These are phyloP conservation scores for Spodoptera frugiperda DNA, from an alignment of 1,140 invertebrate species.

Conservation along the genomic window DNA sequence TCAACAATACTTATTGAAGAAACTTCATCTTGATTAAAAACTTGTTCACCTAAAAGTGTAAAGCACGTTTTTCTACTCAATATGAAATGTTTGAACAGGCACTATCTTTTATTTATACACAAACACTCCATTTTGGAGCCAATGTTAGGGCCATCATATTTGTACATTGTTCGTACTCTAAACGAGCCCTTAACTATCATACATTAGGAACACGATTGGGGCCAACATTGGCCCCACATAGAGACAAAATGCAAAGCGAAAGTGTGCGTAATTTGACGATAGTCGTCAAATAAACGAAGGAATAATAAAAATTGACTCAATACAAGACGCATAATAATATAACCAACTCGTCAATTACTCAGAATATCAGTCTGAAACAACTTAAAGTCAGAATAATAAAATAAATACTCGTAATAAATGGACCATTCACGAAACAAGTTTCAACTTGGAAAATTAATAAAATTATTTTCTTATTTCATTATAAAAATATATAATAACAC, in stretches of 20 bases:
- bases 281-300: slow-evolving; percentile 15
- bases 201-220: slow-evolving; percentile 44
- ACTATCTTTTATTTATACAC: slow-evolving; percentile 41
- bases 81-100: slow-evolving; percentile 48
- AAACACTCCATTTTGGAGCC: slow-evolving; percentile 26
- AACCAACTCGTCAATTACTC: slow-evolving; percentile 29
- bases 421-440: slow-evolving; percentile 56
- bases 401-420: slow-evolving; percentile 64
- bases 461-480: slow-evolving; percentile 65
- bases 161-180: slow-evolving; percentile 35
- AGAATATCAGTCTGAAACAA: slow-evolving; percentile 44
- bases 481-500: slow-evolving; percentile 80
- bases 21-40: slow-evolving; percentile 24
- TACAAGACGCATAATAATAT: slow-evolving; percentile 38
- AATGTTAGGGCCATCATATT: slow-evolving; percentile 35
- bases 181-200: slow-evolving; percentile 28
- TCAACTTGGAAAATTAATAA: slow-evolving; percentile 63
- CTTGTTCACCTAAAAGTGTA: slow-evolving; percentile 37
- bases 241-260: slow-evolving; percentile 37
- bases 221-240: slow-evolving; percentile 34
- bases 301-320: slow-evolving; percentile 37
- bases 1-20: slow-evolving; percentile 23
- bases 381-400: slow-evolving; percentile 43
- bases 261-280: slow-evolving; percentile 32
- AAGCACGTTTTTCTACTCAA: slow-evolving; percentile 42